These are phyloP conservation scores for Pantherophis guttatus DNA, from an alignment of 2,113 vertebrate species.

Conservation along the genomic window DNA sequence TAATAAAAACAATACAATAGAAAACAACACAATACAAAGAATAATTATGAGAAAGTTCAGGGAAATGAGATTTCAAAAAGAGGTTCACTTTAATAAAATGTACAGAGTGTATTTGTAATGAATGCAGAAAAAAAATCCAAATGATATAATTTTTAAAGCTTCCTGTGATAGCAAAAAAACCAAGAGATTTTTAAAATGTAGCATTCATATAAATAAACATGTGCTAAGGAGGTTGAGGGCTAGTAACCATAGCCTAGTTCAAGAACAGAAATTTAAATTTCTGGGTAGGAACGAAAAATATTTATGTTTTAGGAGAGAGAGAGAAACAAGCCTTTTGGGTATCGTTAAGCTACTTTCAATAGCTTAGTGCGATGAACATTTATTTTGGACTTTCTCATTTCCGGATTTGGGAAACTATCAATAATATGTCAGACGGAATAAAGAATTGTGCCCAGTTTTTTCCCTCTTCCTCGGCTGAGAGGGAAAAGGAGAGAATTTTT, in stretches of 20 bases:
- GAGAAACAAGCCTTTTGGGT: background rate
- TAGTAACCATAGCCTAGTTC: background rate
- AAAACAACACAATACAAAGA: background rate
- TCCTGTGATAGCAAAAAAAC: background rate
- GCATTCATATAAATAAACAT: background rate
- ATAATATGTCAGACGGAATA: background rate
- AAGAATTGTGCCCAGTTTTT: background rate
- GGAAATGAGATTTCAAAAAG: background rate
- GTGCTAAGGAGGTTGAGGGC: background rate
- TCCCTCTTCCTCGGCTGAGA: background rate
- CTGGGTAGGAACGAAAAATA: background rate
- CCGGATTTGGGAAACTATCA: background rate
- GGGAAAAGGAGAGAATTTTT: background rate
- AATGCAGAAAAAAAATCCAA: background rate
- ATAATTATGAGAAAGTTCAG: background rate
- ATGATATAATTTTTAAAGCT: background rate
- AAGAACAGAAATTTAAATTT: background rate
- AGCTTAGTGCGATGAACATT: background rate
- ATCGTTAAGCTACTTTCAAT: background rate
- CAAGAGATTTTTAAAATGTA: background rate
- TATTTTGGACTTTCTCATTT: background rate
- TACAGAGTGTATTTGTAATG: background rate
- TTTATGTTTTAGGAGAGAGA: background rate
- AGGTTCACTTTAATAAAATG: background rate
- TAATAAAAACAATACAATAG: background rate